phyloP scores from a whole-genome alignment of 1,140 invertebrate species.

The Heliothis virescens region DNA sequence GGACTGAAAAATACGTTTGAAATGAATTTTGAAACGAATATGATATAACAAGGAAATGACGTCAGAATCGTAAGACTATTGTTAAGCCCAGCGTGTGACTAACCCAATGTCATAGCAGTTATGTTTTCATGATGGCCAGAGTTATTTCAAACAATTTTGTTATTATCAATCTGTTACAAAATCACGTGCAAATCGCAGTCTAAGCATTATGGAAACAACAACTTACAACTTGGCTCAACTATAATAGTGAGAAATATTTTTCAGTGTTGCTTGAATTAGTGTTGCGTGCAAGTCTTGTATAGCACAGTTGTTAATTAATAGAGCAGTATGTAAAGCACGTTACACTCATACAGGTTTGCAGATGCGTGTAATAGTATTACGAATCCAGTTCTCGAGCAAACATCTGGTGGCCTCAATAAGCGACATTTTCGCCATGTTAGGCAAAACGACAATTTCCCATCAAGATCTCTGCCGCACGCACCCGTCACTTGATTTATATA shows the following conservation, averaged over 20 bases:
- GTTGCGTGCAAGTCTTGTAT: not conserved
- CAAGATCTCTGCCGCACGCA: constrained; percentile 43
- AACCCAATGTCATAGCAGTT: constrained; percentile 28
- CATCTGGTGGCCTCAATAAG: constrained; percentile 53
- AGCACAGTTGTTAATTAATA: constrained; percentile 23
- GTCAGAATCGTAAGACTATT: constrained; percentile 13
- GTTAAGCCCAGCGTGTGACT: constrained; percentile 43
- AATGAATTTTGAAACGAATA: not conserved
- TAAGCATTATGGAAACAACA: not conserved
- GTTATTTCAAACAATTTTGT: constrained; percentile 20
- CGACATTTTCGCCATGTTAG: constrained; percentile 42
- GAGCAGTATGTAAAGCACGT: constrained; percentile 19
- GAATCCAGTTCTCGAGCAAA: constrained; percentile 35
- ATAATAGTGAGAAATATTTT: not conserved
- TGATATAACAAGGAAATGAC: constrained; percentile 49
- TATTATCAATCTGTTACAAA: constrained; percentile 16
- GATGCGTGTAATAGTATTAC: constrained; percentile 40
- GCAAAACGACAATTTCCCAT: constrained; percentile 40
- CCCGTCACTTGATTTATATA: constrained; percentile 42
- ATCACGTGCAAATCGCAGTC: not conserved
- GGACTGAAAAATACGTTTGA: not conserved
- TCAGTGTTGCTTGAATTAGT: not conserved
- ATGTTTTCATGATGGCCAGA: not conserved
- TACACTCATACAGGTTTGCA: constrained; percentile 24
- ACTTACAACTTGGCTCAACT: not conserved